These are phyloP conservation scores for Cremastinae sp. DNA, from an alignment of 2,888 invertebrate species.

Conservation along the genomic window DNA sequence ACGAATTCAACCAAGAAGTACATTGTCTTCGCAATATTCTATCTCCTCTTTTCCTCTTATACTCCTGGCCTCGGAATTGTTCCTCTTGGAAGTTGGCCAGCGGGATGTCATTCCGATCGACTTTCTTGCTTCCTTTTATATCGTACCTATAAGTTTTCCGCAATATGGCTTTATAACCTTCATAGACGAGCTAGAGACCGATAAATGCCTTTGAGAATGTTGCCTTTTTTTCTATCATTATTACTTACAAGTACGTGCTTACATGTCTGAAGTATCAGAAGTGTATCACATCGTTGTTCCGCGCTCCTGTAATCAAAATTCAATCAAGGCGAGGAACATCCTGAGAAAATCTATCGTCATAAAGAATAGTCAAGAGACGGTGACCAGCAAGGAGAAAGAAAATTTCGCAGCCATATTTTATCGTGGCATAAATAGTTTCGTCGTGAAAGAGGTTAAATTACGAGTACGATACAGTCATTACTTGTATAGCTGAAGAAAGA, in stretches of 20 bases:
- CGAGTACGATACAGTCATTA: conserved; percentile 12
- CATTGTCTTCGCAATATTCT: conserved; percentile 50
- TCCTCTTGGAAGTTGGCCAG: conserved; percentile 51
- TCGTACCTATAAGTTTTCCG: conserved; percentile 6
- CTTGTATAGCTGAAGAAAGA: conserved; percentile 12
- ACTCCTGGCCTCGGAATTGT: conserved; percentile 10
- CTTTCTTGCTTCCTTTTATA: conserved; percentile 17
- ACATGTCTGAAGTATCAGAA: too few species aligned
- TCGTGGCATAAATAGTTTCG: conserved; percentile 53
- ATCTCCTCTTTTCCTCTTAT: conserved; percentile 4
- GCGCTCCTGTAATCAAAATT: background rate
- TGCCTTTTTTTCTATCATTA: conserved; percentile 10
- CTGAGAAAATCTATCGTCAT: background rate
- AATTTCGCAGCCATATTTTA: background rate
- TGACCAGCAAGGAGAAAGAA: background rate
- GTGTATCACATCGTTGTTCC: too few species aligned
- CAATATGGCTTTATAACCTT: conserved; percentile 25
- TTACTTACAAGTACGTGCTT: background rate
- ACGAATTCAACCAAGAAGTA: conserved; percentile 51
- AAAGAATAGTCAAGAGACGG: too few species aligned
- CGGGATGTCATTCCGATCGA: conserved; percentile 49
- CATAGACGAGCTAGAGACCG: conserved; percentile 17
- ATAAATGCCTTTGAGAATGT: conserved; percentile 2
- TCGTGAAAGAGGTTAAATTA: conserved; percentile 27
- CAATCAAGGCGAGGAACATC: background rate